These are phyloP conservation scores for Coecobrya sp. DNA, from an alignment of 2,888 invertebrate species.

Conservation along the genomic window DNA sequence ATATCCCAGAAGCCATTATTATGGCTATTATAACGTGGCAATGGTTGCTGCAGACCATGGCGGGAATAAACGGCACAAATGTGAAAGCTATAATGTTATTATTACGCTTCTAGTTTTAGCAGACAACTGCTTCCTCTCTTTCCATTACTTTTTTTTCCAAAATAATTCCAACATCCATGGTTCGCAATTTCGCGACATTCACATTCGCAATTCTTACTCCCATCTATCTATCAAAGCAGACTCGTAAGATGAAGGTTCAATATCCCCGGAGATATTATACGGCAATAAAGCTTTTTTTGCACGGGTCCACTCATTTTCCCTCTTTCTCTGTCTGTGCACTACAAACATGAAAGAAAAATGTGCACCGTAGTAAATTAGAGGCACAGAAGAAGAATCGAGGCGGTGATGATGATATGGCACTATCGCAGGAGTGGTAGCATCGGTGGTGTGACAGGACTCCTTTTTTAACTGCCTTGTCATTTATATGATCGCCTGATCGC, in stretches of 20 bases:
- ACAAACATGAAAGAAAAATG: conserved; percentile 2
- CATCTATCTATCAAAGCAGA: conserved; percentile 8
- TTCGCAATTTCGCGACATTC: not conserved
- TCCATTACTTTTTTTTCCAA: not conserved
- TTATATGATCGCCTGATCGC: conserved; percentile 28
- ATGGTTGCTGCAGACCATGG: conserved; percentile 49
- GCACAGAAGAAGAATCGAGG: not conserved
- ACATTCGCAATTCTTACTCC: conserved; percentile 4
- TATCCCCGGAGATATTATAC: conserved; percentile 56
- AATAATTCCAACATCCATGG: not conserved
- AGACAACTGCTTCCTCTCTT: not conserved
- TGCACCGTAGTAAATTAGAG: conserved; percentile 48
- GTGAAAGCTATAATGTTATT: conserved; percentile 29
- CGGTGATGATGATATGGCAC: not conserved
- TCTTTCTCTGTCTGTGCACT: not conserved
- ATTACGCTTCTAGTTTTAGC: not conserved
- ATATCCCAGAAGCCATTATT: conserved; percentile 20
- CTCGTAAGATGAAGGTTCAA: conserved; percentile 17
- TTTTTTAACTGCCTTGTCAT: conserved; percentile 51
- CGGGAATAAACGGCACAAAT: conserved; percentile 27
- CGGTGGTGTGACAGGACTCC: conserved; percentile 15
- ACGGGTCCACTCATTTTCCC: conserved; percentile 18
- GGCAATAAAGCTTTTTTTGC: conserved; percentile 43
- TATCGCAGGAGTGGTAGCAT: not conserved
- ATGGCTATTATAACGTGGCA: conserved; percentile 46